phyloP scores from a whole-genome alignment of 2,113 vertebrate genomes.

The Siphamia tubifer region DNA sequence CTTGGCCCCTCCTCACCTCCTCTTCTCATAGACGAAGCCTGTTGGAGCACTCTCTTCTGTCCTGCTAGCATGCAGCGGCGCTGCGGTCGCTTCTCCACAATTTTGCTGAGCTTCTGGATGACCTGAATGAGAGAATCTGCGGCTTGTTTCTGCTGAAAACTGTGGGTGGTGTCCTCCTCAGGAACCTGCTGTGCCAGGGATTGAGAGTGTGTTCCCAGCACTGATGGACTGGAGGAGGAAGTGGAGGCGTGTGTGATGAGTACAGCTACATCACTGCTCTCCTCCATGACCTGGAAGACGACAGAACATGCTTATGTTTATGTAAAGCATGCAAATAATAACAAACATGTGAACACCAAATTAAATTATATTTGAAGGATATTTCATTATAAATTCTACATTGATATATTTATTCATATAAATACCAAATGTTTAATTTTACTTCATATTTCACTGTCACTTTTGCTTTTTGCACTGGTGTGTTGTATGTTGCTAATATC shows the following conservation, averaged over 20 bases:
- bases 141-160: conserved; percentile 70
- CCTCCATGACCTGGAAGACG: conserved; percentile 88
- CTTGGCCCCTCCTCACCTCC: conserved; percentile 38
- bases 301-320: not conserved
- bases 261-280: conserved; percentile 82
- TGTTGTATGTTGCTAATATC: too few relatives aligned
- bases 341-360: not conserved
- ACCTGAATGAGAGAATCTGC: conserved; percentile 92
- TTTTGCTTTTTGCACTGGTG: too few relatives aligned
- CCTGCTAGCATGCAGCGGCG: conserved; percentile 83
- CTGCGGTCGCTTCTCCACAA: conserved; percentile 90
- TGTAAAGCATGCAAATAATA: not conserved
- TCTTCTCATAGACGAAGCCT: conserved; percentile 26
- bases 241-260: conserved; percentile 82
- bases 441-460: too few relatives aligned
- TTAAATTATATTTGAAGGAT: too few relatives aligned
- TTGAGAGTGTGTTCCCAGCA: conserved; percentile 41
- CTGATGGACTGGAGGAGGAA: conserved; percentile 73
- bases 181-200: not conserved
- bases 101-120: conserved; percentile 96
- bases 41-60: conserved; percentile 82
- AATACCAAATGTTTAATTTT: too few relatives aligned
- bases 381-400: too few relatives aligned
- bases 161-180: conserved; percentile 60
- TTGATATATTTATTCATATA: too few relatives aligned